Evolutionary conservation across 2,888 invertebrate species (phyloP), one percentile per base, ranked within the genome.

Genomic region (Catonia carolina): DNA sequence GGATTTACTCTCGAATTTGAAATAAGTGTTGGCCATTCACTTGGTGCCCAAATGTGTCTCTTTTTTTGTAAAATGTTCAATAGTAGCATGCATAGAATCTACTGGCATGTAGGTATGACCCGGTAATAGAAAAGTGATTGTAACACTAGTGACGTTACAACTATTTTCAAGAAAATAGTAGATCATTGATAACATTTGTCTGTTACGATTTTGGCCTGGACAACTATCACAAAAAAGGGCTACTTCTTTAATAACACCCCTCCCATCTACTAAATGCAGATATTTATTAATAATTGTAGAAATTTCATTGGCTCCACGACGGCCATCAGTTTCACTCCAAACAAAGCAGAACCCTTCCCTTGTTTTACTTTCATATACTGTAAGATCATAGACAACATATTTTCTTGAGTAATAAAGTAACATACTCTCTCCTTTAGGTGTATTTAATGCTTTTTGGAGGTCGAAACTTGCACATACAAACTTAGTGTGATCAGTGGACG

Each of bases 21-120:
- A 27, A 63, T 48, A n/a, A 53, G 55, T 15, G 62, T 59, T 31
- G 59, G 45, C 60, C 63, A 63, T 53, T 63, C 60, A 10, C 56
- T 55, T 41, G 61, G 61, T 18, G 61, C 59, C 60, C 60, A 63
- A 18, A 63, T 45, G 31, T 56, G 41, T 48, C 36, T 57, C 14
- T 53, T 53, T 39, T n/a, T 49, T 55, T 47, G 52, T 18, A 41
- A 56, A 47, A 31, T 39, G 23, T 48, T 62, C 60, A 42, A 60
- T 62, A 35, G 55, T 53, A 15, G 61, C 60, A 53, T 61, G 59
- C 22, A 62, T 55, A 17, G 58, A 62, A 39, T 61, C 56, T 14
- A 67, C 67, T 6, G 67, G 66, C 69, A 68, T 69, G 45, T 67
- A 66, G 22, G 67, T 66, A 33, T 69, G 68, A 6, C 68, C 68